phyloP scores from a whole-genome alignment of 2,797 vertebrate species.

The Selene dorsalis region DNA sequence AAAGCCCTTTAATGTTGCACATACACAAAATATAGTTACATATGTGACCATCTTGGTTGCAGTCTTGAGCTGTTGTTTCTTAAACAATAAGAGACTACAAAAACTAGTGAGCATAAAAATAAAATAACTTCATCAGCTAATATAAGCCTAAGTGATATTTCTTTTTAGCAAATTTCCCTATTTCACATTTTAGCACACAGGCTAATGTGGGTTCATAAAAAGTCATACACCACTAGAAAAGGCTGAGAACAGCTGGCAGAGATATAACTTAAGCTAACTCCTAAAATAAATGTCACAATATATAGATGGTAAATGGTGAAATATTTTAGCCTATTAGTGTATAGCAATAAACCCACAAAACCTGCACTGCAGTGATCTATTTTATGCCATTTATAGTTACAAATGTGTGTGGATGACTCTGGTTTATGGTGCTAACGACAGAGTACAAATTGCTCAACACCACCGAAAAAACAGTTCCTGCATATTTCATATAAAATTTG shows the following conservation, averaged over 20 bases:
- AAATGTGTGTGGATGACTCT: slow-evolving; percentile 13
- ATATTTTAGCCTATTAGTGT: neutral
- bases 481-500: slow-evolving; percentile 18
- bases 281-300: slow-evolving; percentile 1
- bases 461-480: neutral
- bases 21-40: too few species aligned
- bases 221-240: slow-evolving; percentile 10
- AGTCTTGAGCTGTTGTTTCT: too few species aligned
- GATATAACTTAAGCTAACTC: slow-evolving; percentile 9
- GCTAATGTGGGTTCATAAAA: slow-evolving; percentile 12
- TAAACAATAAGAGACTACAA: neutral
- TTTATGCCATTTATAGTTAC: neutral
- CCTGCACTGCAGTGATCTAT: slow-evolving; percentile 9
- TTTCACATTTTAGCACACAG: slow-evolving; percentile 15
- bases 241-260: neutral
- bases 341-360: neutral
- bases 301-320: neutral
- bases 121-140: neutral
- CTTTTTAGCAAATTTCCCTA: slow-evolving; percentile 15
- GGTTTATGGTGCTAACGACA: neutral
- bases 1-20: too few species aligned
- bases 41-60: too few species aligned
- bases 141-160: neutral
- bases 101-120: neutral
- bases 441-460: neutral